phyloP scores from a whole-genome alignment of 1,140 invertebrate species.

The Carposina sasakii region DNA sequence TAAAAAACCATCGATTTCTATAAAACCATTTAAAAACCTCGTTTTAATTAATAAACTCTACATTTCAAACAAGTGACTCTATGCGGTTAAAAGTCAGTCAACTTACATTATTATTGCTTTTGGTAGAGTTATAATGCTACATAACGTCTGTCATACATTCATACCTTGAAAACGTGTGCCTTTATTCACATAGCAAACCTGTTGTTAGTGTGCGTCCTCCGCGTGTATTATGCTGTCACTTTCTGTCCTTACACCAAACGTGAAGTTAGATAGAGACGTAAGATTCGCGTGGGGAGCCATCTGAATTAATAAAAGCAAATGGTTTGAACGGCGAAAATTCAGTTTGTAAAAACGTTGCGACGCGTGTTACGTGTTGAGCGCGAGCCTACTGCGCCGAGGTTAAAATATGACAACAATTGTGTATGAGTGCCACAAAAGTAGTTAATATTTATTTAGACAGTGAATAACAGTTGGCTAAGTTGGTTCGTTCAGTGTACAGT shows the following conservation, averaged over 20 bases:
- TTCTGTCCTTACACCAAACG: slow-evolving; percentile 25
- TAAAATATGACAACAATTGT: slow-evolving; percentile 61
- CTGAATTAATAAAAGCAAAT: slow-evolving; percentile 69
- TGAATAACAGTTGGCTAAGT: no score
- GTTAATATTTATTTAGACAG: no score
- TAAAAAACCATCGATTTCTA: no score
- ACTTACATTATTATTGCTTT: no score
- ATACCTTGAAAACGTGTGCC: no score
- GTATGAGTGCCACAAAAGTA: slow-evolving; percentile 56
- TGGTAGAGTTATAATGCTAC: no score
- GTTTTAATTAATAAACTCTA: no score
- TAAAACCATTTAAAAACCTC: no score
- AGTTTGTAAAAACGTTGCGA: slow-evolving; percentile 51
- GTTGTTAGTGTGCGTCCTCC: slow-evolving; percentile 28
- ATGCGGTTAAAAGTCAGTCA: no score
- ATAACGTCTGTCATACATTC: slow-evolving; percentile 41
- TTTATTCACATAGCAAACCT: no score
- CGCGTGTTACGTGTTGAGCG: slow-evolving; percentile 30
- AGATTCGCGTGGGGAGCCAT: slow-evolving; percentile 42
- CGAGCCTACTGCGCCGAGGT: slow-evolving; percentile 36
- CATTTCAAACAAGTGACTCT: no score
- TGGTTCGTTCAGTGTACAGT: slow-evolving; percentile 18
- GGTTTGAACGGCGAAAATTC: slow-evolving; percentile 61
- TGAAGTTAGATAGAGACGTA: slow-evolving; percentile 41
- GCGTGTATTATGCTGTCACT: slow-evolving; percentile 36